These are phyloP conservation scores for Zosterops pallidus DNA, from an alignment of 2,113 vertebrate species.

Conservation along the genomic window DNA sequence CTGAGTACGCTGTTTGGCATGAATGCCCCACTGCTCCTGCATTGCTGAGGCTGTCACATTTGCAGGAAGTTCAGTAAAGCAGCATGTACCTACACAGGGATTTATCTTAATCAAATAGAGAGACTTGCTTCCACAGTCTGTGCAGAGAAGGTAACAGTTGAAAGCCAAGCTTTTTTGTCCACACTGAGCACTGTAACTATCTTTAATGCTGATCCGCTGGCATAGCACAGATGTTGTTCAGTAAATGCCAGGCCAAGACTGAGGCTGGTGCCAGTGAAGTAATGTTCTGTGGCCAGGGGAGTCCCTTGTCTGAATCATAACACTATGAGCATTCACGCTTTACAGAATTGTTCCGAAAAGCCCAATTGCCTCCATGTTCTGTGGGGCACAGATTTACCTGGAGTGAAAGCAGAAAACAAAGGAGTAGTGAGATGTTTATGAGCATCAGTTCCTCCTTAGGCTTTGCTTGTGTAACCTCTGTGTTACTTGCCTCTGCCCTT, in stretches of 20 bases:
- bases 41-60: not conserved
- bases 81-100: not conserved
- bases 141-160: not conserved
- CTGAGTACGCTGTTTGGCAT: not conserved
- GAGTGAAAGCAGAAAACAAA: not conserved
- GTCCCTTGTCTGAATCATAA: not conserved
- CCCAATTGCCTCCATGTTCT: not conserved
- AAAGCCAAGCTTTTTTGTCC: not conserved
- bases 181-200: not conserved
- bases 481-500: not conserved
- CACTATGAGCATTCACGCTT: not conserved
- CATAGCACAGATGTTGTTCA: not conserved
- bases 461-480: not conserved
- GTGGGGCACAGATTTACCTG: not conserved
- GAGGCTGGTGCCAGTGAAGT: not conserved
- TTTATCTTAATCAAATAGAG: slow-evolving; percentile 30
- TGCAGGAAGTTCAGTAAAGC: slow-evolving; percentile 1
- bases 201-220: not conserved
- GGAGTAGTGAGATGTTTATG: not conserved
- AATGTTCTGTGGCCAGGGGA: not conserved
- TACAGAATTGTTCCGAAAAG: not conserved
- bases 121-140: not conserved
- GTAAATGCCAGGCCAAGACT: slow-evolving; percentile 10
- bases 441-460: not conserved
- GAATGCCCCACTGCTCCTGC: not conserved